phyloP scores from a whole-genome alignment of 1,140 invertebrate species.

The Eriocheir sinensis region DNA sequence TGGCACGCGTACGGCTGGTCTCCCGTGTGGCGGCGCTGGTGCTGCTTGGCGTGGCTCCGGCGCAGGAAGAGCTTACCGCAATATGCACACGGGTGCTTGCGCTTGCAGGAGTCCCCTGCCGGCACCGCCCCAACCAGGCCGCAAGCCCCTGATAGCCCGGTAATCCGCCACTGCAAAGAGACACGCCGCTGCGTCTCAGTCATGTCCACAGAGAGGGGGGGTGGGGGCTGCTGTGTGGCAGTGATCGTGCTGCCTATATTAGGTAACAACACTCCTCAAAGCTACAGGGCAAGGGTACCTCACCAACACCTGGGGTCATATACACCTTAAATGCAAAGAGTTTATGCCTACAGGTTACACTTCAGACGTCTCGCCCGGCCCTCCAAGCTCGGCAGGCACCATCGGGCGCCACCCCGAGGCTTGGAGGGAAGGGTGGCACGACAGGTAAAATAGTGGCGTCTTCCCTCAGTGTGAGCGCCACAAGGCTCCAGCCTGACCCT shows the following conservation, averaged over 20 bases:
- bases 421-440: no score
- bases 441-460: no score
- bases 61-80: conserved; percentile 70
- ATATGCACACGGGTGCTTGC: conserved; percentile 63
- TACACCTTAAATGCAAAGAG: neutral
- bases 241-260: neutral
- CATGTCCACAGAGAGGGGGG: neutral
- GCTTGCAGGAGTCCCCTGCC: conserved; percentile 19
- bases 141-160: conserved; percentile 23
- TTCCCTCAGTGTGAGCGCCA: no score
- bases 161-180: conserved; percentile 67
- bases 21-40: conserved; percentile 63
- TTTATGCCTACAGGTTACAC: neutral
- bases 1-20: conserved; percentile 64
- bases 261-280: conserved; percentile 2
- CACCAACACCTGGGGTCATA: neutral
- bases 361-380: neutral
- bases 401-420: no score
- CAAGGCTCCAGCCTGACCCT: neutral
- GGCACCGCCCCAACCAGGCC: conserved; percentile 35
- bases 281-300: neutral
- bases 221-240: neutral
- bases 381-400: no score
- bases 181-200: conserved; percentile 63
- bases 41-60: conserved; percentile 57